Conservation (phyloP, 2,888 invertebrate genomes). For the Cephus sareptanus region DNA sequence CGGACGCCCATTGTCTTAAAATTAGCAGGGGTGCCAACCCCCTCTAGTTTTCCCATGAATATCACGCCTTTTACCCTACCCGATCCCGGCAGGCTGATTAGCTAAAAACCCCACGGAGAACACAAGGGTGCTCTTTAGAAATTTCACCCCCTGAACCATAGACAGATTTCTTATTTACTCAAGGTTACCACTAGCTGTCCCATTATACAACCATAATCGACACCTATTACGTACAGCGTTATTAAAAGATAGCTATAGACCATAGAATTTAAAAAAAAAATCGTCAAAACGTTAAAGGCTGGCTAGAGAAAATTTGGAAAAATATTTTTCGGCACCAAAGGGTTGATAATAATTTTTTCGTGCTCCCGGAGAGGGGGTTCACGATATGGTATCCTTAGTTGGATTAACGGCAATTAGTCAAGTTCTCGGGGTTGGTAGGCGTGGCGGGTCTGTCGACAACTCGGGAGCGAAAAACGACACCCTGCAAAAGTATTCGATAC, state of each 20-base stretch:
- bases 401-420: conserved; percentile 47
- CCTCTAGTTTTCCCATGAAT: too few species aligned
- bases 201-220: background rate
- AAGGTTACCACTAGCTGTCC: background rate
- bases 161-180: background rate
- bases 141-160: background rate
- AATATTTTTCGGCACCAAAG: background rate
- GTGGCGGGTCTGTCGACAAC: conserved; percentile 40
- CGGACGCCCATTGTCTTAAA: conserved; percentile 39
- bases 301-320: background rate
- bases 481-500: conserved; percentile 11
- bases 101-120: background rate
- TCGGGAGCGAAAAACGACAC: conserved; percentile 17
- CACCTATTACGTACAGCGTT: background rate
- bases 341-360: background rate
- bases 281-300: background rate
- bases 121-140: background rate
- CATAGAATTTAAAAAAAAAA: background rate
- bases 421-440: conserved; percentile 33
- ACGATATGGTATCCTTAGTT: conserved; percentile 15
- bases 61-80: too few species aligned
- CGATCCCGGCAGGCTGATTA: too few species aligned
- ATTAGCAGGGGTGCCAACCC: conserved; percentile 15
- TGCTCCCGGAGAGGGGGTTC: background rate
- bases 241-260: background rate